Conservation (phyloP, 2,797 vertebrate genomes). For the Lateolabrax maculatus region DNA sequence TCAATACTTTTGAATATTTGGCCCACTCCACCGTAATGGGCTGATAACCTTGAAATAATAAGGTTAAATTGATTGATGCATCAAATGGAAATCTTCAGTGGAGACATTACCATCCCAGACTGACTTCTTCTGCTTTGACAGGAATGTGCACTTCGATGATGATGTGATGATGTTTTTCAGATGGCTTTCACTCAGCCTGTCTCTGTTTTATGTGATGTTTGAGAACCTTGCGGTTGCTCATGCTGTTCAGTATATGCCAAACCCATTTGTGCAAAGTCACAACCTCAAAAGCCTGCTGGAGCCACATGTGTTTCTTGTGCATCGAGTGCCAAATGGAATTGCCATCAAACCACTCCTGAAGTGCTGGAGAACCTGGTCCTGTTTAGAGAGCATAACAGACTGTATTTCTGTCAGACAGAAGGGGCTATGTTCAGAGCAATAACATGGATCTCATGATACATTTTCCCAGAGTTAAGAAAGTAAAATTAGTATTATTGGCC, state of each 20-base stretch:
- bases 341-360: conserved; percentile 40
- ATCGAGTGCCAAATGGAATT: conserved; percentile 46
- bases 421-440: conserved; percentile 20
- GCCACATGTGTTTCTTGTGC: conserved; percentile 58
- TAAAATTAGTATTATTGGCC: conserved; percentile 14
- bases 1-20: not conserved
- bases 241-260: conserved; percentile 34
- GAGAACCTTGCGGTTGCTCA: not conserved
- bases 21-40: no score
- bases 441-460: conserved; percentile 24
- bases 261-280: conserved; percentile 39
- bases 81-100: not conserved
- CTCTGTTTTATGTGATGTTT: conserved; percentile 33
- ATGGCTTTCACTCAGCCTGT: conserved; percentile 24
- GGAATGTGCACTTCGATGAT: not conserved
- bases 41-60: not conserved
- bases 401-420: conserved; percentile 32
- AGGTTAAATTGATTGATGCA: not conserved
- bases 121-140: conserved; percentile 7
- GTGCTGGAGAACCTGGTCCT: conserved; percentile 42
- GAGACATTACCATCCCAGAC: not conserved
- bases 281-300: conserved; percentile 51
- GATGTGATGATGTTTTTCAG: conserved; percentile 42
- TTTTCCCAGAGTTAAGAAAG: conserved; percentile 18
- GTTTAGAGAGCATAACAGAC: conserved; percentile 31